phyloP scores from a whole-genome alignment of 2,888 invertebrate species.

The Adela reaumurella region DNA sequence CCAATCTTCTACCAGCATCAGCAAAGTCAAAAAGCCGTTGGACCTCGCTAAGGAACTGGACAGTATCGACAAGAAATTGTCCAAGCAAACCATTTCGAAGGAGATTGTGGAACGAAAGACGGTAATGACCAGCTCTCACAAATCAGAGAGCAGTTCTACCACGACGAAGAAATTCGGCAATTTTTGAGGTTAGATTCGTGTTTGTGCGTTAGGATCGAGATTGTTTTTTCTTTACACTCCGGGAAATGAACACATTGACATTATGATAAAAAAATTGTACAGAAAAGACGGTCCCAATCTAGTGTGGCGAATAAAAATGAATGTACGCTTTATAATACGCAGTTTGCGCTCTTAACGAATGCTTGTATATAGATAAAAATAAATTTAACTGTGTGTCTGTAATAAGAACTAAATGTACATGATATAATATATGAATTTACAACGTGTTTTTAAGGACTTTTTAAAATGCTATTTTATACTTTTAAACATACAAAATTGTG shows the following conservation, averaged over 20 bases:
- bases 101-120: conserved; percentile 67
- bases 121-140: conserved; percentile 61
- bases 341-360: neutral
- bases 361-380: too few species aligned
- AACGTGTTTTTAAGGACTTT: too few species aligned
- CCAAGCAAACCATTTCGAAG: conserved; percentile 65
- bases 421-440: neutral
- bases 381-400: neutral
- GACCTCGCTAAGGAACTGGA: conserved; percentile 50
- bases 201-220: neutral
- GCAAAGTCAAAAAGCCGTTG: conserved; percentile 31
- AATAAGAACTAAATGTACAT: neutral
- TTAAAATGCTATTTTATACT: too few species aligned
- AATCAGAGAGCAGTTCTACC: conserved; percentile 54
- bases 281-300: too few species aligned
- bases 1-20: conserved; percentile 23
- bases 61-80: conserved; percentile 61
- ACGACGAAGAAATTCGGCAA: conserved; percentile 56
- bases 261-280: too few species aligned
- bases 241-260: too few species aligned
- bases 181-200: conserved; percentile 19
- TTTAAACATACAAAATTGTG: too few species aligned
- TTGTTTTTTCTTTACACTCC: too few species aligned
- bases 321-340: neutral
- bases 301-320: neutral